Evolutionary conservation across 2,113 vertebrate species (phyloP).

Genomic region (Bostrychus sinensis): DNA sequence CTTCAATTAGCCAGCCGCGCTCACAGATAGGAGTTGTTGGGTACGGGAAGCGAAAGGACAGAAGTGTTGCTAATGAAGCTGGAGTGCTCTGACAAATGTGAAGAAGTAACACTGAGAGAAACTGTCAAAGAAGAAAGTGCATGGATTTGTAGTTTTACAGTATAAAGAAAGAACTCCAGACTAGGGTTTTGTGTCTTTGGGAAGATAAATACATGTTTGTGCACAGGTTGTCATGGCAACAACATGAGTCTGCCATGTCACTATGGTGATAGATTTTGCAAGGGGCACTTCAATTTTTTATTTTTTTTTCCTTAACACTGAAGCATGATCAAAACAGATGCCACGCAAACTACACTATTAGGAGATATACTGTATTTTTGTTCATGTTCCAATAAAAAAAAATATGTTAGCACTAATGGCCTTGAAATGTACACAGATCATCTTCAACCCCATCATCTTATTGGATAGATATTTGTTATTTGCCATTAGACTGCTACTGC

Average conservation of each 20-base stretch:
- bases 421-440: too few relatives aligned
- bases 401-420: too few relatives aligned
- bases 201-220: constrained; percentile 44
- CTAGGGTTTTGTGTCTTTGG: constrained; percentile 22
- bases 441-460: too few relatives aligned
- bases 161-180: background rate
- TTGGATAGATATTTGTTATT: too few relatives aligned
- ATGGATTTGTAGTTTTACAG: constrained; percentile 2
- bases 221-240: constrained; percentile 67
- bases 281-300: background rate
- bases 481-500: too few relatives aligned
- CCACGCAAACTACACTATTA: background rate
- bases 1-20: constrained; percentile 66
- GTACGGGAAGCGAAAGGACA: constrained; percentile 24
- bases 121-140: background rate
- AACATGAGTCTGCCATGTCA: constrained; percentile 53
- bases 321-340: constrained; percentile 19
- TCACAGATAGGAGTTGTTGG: constrained; percentile 27
- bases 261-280: constrained; percentile 60
- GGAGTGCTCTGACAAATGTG: constrained; percentile 11
- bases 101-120: background rate
- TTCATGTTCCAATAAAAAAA: too few relatives aligned
- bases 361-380: too few relatives aligned
- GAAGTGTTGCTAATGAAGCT: constrained; percentile 63
- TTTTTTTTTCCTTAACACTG: constrained; percentile 32